Conservation (phyloP, 2,797 vertebrate genomes). For the Carcharodon carcharias region DNA sequence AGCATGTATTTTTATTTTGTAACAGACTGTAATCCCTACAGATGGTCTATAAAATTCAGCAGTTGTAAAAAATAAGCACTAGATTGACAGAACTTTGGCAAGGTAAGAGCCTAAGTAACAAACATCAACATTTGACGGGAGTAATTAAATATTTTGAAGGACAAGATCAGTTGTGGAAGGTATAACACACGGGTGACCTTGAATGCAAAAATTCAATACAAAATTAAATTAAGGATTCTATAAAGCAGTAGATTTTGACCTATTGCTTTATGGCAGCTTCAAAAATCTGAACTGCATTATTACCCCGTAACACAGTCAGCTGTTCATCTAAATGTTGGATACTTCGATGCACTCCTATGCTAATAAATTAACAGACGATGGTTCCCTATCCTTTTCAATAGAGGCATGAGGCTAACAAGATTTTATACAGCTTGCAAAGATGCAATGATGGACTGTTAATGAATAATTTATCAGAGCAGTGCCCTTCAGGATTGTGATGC, state of each 20-base stretch:
- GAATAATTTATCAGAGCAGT: constrained; percentile 8
- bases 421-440: not conserved
- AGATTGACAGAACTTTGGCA: not conserved
- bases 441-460: not conserved
- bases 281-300: constrained; percentile 4
- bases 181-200: not conserved
- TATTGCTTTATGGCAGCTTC: not conserved
- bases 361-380: constrained; percentile 12
- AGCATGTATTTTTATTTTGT: not conserved
- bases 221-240: not conserved
- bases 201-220: not conserved
- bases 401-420: not conserved
- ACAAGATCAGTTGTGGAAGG: not conserved
- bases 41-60: not conserved
- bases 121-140: not conserved
- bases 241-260: not conserved
- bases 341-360: not conserved
- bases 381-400: not conserved
- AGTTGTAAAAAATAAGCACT: not conserved
- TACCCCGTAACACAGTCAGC: not conserved
- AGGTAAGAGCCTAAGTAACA: not conserved
- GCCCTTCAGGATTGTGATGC: not conserved
- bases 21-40: not conserved
- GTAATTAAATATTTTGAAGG: not conserved
- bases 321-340: not conserved